Evolutionary conservation across 2,113 vertebrate species (phyloP).

Genomic region (Glareola pratincola): DNA sequence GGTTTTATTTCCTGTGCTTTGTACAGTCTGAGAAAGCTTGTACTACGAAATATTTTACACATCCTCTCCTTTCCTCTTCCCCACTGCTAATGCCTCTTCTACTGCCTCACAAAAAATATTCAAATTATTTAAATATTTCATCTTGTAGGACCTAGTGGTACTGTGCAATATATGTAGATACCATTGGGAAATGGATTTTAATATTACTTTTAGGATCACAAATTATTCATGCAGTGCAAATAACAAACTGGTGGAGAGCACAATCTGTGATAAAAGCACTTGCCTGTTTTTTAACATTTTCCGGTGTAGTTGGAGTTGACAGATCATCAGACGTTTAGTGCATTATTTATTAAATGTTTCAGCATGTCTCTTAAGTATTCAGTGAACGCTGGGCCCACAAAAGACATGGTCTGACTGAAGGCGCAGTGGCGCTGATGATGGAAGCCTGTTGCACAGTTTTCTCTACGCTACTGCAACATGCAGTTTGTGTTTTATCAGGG

Average conservation of each 20-base stretch:
- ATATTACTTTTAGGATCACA: constrained; percentile 47
- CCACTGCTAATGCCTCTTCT: not conserved
- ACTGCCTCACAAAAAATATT: not conserved
- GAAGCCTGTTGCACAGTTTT: not conserved
- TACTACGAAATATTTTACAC: constrained; percentile 13
- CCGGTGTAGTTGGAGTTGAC: not conserved
- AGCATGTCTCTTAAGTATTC: constrained; percentile 43
- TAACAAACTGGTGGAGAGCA: not conserved
- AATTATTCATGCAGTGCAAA: constrained; percentile 50
- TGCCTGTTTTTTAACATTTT: constrained; percentile 25
- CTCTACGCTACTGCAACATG: not conserved
- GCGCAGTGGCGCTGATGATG: not conserved
- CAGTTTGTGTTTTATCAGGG: not conserved
- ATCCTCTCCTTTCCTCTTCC: not conserved
- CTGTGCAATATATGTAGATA: not conserved
- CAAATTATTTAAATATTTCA: constrained; percentile 62
- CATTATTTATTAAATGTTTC: constrained; percentile 55
- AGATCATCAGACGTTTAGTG: constrained; percentile 41
- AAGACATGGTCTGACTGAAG: not conserved
- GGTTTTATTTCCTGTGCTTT: not conserved
- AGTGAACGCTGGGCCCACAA: not conserved
- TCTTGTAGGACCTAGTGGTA: not conserved
- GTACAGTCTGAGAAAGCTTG: not conserved
- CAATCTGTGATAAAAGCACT: constrained; percentile 6
- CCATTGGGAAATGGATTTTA: constrained; percentile 34